Base-by-base conservation (phyloP, 2,888 invertebrate genomes). In the Eumerus sabulonum region DNA sequence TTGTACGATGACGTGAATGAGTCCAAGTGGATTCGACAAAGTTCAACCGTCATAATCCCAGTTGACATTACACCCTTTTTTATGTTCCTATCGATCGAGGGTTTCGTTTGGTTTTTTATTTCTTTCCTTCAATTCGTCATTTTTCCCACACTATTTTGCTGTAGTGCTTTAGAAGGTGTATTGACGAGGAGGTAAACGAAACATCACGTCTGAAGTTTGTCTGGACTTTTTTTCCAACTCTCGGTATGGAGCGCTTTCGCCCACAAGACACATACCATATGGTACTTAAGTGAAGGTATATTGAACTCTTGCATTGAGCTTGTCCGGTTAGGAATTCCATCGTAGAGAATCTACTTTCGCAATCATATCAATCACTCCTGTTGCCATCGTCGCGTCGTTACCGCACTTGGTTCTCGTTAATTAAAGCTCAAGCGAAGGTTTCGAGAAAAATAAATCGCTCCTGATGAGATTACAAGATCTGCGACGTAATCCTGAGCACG, bases 11-110 rank as follows among this genome's bases (percentile, higher is more conserved):
- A 57, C 70, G 27, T 7, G 27, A 7, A 7, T 27, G 27, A 27
- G 27, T 63, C 38, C 67, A 62, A 67, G 67, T 60, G 68, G 68
- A 70, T 79, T 79, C 64, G 73, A 79, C 79, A 79, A 73, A 79
- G 79, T 74, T 79, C 63, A 79, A 74, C 79, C 73, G 68, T 64
- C 64, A 74, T 68, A 79, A 79, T 64, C 79, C 79, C 63, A 79
- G 68, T 79, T 74, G 73, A 70, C 79, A 74, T 79, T 60, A 68
- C 59, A 73, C 27, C 56, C 44, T 13, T 63, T 62, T 27, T n/a
- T 35, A 14, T 27, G 40, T 7, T 27, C 27, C 27, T 7, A 27
- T 27, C 27, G 27, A 47, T 50, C 18, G 51, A n/a, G 48, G 16
- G 19, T 17, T 48, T 62, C 35, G 45, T 67, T 74, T n/a, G n/a